Evolutionary conservation across 2,888 invertebrate genomes (phyloP).

Genomic region (Cerastoderma edule): DNA sequence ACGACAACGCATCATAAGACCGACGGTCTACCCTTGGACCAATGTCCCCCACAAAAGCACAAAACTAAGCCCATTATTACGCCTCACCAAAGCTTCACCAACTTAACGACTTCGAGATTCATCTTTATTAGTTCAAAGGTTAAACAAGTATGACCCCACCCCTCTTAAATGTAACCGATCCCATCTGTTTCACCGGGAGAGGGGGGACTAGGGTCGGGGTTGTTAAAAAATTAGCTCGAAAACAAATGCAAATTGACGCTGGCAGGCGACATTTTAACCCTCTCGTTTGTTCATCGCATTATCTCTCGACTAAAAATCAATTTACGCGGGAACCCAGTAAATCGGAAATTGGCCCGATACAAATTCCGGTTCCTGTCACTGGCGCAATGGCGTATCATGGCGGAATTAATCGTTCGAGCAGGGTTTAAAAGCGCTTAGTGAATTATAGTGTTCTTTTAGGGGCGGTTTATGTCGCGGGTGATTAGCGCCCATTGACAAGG

Average conservation of each 20-base stretch:
- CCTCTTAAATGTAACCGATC: background rate
- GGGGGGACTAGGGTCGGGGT: background rate
- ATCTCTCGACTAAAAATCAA: slow-evolving; percentile 57
- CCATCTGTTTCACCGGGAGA: slow-evolving; percentile 13
- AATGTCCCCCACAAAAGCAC: too few species aligned
- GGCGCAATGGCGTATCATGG: slow-evolving; percentile 49
- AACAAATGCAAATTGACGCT: slow-evolving; percentile 38
- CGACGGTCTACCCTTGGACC: too few species aligned
- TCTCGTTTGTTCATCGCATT: slow-evolving; percentile 52
- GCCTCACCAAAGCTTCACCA: too few species aligned
- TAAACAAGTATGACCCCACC: slow-evolving; percentile 14
- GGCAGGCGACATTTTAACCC: slow-evolving; percentile 49
- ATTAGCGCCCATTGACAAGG: slow-evolving; percentile 54
- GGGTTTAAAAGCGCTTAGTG: slow-evolving; percentile 62
- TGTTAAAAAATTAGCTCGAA: background rate
- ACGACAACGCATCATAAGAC: too few species aligned
- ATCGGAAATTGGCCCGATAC: slow-evolving; percentile 54
- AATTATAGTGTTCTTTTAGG: slow-evolving; percentile 64
- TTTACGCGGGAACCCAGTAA: slow-evolving; percentile 53
- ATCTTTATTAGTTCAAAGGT: background rate
- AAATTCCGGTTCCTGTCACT: slow-evolving; percentile 57
- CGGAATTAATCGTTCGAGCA: slow-evolving; percentile 58
- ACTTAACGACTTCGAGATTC: too few species aligned
- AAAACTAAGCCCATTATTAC: too few species aligned
- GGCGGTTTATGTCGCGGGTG: slow-evolving; percentile 52